Conservation (phyloP, 2,113 vertebrate species). For the Heterotis niloticus region DNA sequence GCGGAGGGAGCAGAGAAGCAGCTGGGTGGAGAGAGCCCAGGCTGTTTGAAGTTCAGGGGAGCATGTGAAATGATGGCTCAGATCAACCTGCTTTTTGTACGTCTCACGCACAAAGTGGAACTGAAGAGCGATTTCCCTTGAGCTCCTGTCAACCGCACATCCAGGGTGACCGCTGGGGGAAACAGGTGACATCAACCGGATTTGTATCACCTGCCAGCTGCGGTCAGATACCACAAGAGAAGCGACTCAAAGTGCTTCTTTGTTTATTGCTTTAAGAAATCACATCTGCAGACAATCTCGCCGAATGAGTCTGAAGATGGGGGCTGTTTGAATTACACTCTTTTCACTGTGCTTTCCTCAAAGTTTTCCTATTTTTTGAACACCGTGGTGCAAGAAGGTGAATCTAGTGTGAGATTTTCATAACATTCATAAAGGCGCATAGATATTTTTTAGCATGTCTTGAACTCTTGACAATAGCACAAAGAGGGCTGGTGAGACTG, state of each 20-base stretch:
- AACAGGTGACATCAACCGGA: conserved; percentile 45
- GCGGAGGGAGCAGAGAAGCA: conserved; percentile 29
- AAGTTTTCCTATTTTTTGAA: conserved; percentile 23
- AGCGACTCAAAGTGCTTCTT: conserved; percentile 54
- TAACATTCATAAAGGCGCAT: too few species aligned
- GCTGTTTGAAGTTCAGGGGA: conserved; percentile 46
- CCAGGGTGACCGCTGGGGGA: conserved; percentile 48
- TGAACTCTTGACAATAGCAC: too few species aligned
- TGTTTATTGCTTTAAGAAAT: conserved; percentile 61
- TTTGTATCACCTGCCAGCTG: conserved; percentile 62
- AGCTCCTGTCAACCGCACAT: conserved; percentile 30
- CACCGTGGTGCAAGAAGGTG: too few species aligned
- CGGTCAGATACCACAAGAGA: conserved; percentile 40
- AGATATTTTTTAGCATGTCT: too few species aligned
- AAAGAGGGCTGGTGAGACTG: too few species aligned
- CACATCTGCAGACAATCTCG: conserved; percentile 53
- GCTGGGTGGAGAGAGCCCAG: conserved; percentile 27
- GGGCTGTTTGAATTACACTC: conserved; percentile 42
- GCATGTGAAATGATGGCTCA: conserved; percentile 47
- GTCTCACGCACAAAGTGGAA: conserved; percentile 29
- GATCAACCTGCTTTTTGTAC: conserved; percentile 35
- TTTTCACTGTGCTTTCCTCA: conserved; percentile 33
- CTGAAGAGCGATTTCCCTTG: conserved; percentile 32
- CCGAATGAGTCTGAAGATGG: conserved; percentile 49
- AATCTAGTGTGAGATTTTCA: too few species aligned